phyloP scores from a whole-genome alignment of 2,113 vertebrate species.

The Pongo pygmaeus region DNA sequence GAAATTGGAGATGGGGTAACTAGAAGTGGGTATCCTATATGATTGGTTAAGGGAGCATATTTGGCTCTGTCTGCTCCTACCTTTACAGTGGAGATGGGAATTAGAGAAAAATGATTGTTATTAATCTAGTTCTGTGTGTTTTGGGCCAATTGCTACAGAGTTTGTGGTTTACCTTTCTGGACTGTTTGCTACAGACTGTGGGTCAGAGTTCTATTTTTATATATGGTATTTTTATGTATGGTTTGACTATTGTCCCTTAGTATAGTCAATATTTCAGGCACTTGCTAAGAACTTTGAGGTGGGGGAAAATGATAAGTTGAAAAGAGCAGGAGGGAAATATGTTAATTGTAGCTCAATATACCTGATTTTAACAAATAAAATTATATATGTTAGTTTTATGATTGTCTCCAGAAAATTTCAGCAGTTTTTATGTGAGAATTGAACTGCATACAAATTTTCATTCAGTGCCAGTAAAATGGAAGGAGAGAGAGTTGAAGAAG shows the following conservation, averaged over 20 bases:
- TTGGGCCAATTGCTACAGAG: neutral
- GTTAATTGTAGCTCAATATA: neutral
- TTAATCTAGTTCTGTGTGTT: neutral
- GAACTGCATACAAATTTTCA: neutral
- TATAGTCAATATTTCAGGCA: neutral
- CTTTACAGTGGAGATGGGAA: neutral
- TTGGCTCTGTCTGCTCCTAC: neutral
- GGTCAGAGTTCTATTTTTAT: neutral
- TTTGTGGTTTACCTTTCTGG: neutral
- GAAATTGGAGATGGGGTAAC: neutral
- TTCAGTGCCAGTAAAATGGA: neutral
- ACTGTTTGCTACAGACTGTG: neutral
- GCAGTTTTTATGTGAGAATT: neutral
- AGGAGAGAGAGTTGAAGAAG: neutral
- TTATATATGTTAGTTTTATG: neutral
- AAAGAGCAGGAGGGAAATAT: neutral
- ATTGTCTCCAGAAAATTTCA: neutral
- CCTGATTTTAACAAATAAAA: neutral
- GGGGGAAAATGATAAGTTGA: neutral
- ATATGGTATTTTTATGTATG: neutral
- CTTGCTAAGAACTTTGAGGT: neutral
- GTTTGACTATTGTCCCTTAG: neutral
- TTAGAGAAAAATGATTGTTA: neutral
- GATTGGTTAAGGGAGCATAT: neutral
- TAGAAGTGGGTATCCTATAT: neutral